phyloP scores from a whole-genome alignment of 2,113 vertebrate species.

The Meles meles region DNA sequence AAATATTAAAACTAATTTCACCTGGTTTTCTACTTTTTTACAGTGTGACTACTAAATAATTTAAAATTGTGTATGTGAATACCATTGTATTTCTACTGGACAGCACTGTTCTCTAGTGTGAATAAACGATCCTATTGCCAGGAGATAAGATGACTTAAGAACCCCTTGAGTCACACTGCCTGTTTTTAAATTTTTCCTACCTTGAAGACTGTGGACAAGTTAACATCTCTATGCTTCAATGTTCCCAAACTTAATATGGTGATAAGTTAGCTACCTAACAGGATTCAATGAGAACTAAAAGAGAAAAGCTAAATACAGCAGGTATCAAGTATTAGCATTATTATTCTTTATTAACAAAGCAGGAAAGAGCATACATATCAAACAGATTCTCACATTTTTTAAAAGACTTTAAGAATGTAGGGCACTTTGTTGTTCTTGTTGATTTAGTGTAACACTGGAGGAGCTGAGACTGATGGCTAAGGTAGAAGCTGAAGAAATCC shows the following conservation, averaged over 20 bases:
- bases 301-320: neutral
- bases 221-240: neutral
- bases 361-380: neutral
- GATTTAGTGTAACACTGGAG: neutral
- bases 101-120: neutral
- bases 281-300: neutral
- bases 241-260: neutral
- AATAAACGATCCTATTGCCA: neutral
- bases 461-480: neutral
- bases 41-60: neutral
- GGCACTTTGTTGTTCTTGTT: neutral
- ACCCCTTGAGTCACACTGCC: neutral
- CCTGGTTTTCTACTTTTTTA: neutral
- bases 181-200: slow-evolving; percentile 27
- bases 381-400: neutral
- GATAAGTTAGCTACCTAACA: neutral
- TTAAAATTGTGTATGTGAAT: neutral
- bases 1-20: slow-evolving; percentile 5
- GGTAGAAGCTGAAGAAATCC: neutral
- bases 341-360: neutral
- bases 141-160: neutral
- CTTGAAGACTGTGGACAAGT: neutral
- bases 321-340: neutral
- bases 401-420: neutral
- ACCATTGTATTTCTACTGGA: neutral